Conservation (phyloP, 2,888 invertebrate species). For the Sinopyrophorus schimmeli region DNA sequence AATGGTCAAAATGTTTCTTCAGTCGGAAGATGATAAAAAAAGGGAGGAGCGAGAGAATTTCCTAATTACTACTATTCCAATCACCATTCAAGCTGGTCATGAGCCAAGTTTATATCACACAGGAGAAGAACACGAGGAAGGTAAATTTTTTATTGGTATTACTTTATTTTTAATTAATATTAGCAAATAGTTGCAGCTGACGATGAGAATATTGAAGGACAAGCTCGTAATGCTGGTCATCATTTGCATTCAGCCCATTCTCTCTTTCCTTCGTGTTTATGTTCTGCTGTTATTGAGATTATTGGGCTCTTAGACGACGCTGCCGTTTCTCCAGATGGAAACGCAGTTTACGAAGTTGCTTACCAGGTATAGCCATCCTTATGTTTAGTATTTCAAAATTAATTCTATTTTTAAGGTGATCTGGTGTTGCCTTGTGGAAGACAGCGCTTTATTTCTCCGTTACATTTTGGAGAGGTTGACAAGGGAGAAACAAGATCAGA, state of each 20-base stretch:
- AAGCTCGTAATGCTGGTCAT: slow-evolving; percentile 73
- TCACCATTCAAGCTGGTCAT: slow-evolving; percentile 92
- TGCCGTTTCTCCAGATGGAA: slow-evolving; percentile 91
- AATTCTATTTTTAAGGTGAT: slow-evolving; percentile 68
- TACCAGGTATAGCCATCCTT: slow-evolving; percentile 69
- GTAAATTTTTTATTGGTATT: slow-evolving; percentile 50
- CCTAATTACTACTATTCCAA: slow-evolving; percentile 92
- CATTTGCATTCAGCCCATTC: slow-evolving; percentile 92
- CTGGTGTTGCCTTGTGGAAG: slow-evolving; percentile 98
- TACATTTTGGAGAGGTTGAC: slow-evolving; percentile 96
- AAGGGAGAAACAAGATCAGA: slow-evolving; percentile 88
- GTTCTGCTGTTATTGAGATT: slow-evolving; percentile 94
- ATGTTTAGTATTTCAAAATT: background rate
- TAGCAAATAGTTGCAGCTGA: slow-evolving; percentile 43
- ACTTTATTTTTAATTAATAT: slow-evolving; percentile 2
- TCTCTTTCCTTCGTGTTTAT: slow-evolving; percentile 94
- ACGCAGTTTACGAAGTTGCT: slow-evolving; percentile 95
- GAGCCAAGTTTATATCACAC: slow-evolving; percentile 91
- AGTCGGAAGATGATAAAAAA: slow-evolving; percentile 95
- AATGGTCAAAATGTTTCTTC: slow-evolving; percentile 90
- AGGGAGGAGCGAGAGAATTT: slow-evolving; percentile 94
- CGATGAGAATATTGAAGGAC: slow-evolving; percentile 64
- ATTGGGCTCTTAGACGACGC: slow-evolving; percentile 94
- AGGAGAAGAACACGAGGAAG: slow-evolving; percentile 85
- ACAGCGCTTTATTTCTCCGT: slow-evolving; percentile 92